These are phyloP conservation scores for Diorhabda sublineata DNA, from an alignment of 1,140 invertebrate genomes.

Conservation along the genomic window DNA sequence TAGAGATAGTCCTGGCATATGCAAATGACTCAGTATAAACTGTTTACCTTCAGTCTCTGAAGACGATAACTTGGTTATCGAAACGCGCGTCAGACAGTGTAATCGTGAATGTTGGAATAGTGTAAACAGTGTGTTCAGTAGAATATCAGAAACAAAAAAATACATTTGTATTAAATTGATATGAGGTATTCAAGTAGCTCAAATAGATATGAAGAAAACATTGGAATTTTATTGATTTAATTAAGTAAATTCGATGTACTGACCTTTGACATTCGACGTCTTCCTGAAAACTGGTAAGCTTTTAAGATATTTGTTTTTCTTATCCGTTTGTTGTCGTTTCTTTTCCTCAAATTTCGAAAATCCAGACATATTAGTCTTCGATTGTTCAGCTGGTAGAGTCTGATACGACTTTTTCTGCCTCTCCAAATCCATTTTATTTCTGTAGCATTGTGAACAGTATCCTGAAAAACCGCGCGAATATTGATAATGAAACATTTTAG, in stretches of 20 bases:
- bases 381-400: slow-evolving; percentile 18
- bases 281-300: slow-evolving; percentile 74
- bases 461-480: slow-evolving; percentile 49
- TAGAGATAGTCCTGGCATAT: too few species aligned
- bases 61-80: too few species aligned
- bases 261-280: slow-evolving; percentile 58
- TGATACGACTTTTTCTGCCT: slow-evolving; percentile 49
- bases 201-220: too few species aligned
- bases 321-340: slow-evolving; percentile 76
- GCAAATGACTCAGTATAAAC: too few species aligned
- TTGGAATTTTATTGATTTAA: too few species aligned
- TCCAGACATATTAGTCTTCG: slow-evolving; percentile 40
- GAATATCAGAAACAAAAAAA: too few species aligned
- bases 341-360: slow-evolving; percentile 87
- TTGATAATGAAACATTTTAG: not conserved
- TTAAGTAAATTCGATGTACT: slow-evolving; percentile 9
- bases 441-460: slow-evolving; percentile 91
- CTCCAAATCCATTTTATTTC: slow-evolving; percentile 64
- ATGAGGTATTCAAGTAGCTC: too few species aligned
- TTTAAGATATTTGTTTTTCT: slow-evolving; percentile 73
- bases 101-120: too few species aligned
- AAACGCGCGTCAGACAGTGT: too few species aligned
- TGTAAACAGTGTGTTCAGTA: too few species aligned
- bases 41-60: too few species aligned
- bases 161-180: too few species aligned